Percentiles rank a stretch among this genome's conserved stretches.
phyloP scores from a whole-genome alignment of 2,888 invertebrate genomes.

The Synanthedon tipuliformis region DNA sequence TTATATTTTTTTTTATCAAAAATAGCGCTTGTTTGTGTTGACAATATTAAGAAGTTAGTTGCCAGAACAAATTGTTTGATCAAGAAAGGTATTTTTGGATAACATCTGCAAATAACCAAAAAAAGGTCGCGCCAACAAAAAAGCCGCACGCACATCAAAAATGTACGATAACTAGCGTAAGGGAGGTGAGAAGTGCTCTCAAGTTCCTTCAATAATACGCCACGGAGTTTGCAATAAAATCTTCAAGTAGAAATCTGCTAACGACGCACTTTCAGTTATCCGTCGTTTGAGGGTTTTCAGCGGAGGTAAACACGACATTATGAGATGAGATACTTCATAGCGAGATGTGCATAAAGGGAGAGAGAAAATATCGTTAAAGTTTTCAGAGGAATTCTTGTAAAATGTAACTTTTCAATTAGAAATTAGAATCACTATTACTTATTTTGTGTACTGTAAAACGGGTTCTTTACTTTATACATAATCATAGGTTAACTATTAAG shows the following conservation, averaged over 20 bases:
- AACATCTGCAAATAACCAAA: slow-evolving; percentile 2
- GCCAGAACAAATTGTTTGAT: too few relatives aligned
- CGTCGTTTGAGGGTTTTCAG: slow-evolving; percentile 16
- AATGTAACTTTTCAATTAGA: too few relatives aligned
- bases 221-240: slow-evolving; percentile 50
- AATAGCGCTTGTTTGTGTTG: too few relatives aligned
- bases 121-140: slow-evolving; percentile 32
- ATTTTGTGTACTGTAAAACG: too few relatives aligned
- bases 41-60: too few relatives aligned
- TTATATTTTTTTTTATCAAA: too few relatives aligned
- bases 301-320: slow-evolving; percentile 20
- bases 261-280: slow-evolving; percentile 43
- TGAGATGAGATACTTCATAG: slow-evolving; percentile 4
- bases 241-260: slow-evolving; percentile 52
- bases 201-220: slow-evolving; percentile 41
- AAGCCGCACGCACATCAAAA: slow-evolving; percentile 52
- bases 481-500: too few relatives aligned
- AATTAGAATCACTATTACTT: too few relatives aligned
- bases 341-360: background rate
- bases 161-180: slow-evolving; percentile 63
- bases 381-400: too few relatives aligned
- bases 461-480: too few relatives aligned
- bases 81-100: background rate
- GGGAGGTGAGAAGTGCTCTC: slow-evolving; percentile 48
- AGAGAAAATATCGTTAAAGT: too few relatives aligned